Evolutionary conservation across 2,888 invertebrate species (phyloP).

Genomic region (Meloe dianella): DNA sequence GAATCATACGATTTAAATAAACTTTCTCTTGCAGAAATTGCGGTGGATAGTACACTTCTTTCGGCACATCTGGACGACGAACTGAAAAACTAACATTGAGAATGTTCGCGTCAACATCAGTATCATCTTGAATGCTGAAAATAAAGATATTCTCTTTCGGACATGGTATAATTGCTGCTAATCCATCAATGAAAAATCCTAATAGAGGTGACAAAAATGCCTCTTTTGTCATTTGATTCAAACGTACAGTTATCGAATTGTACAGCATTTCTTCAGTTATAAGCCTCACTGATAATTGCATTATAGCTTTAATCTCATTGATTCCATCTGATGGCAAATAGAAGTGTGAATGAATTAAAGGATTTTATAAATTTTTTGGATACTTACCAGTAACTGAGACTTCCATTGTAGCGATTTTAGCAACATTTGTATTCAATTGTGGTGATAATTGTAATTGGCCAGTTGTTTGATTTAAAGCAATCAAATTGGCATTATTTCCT

Average conservation of each 20-base stretch:
- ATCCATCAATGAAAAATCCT: constrained; percentile 85
- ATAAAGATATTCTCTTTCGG: constrained; percentile 91
- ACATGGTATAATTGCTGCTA: constrained; percentile 91
- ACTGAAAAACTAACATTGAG: constrained; percentile 95
- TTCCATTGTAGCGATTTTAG: constrained; percentile 91
- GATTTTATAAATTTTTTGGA: not conserved
- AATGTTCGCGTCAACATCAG: constrained; percentile 84
- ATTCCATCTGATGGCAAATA: constrained; percentile 80
- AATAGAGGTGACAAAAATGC: constrained; percentile 89
- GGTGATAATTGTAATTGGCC: constrained; percentile 89
- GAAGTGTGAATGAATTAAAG: not conserved
- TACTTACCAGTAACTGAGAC: constrained; percentile 80
- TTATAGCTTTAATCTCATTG: constrained; percentile 91
- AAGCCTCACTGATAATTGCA: constrained; percentile 87
- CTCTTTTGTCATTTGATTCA: constrained; percentile 92
- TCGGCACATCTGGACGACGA: constrained; percentile 77
- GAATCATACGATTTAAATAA: constrained; percentile 87
- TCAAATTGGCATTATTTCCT: constrained; percentile 91
- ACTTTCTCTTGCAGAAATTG: constrained; percentile 91
- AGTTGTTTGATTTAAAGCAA: constrained; percentile 80
- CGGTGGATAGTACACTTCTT: constrained; percentile 81
- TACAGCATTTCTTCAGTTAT: constrained; percentile 94
- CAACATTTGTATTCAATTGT: constrained; percentile 93
- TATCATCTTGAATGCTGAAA: constrained; percentile 92
- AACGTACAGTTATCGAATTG: constrained; percentile 90